Evolutionary conservation across 37 sponge, comb jelly and placozoan genomes (phyloP).

Genomic region (Theonella swinhoei): DNA sequence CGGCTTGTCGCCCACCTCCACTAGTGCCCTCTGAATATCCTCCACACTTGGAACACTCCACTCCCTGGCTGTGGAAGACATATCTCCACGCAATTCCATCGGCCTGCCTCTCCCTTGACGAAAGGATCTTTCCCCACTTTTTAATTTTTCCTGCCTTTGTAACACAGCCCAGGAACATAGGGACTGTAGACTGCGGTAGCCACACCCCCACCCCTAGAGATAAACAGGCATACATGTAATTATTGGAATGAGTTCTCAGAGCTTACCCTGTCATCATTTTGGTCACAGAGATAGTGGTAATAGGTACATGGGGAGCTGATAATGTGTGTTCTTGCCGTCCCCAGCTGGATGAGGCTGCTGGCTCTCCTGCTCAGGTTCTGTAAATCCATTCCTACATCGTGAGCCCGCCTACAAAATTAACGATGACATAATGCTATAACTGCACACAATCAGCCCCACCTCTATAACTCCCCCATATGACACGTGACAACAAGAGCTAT

Average conservation of each 20-base stretch:
- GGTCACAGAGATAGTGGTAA: conserved; percentile 87
- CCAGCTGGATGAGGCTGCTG: background rate
- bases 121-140: no score
- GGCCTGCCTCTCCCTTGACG: background rate
- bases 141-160: no score
- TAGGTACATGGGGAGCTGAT: conserved; percentile 54
- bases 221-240: background rate
- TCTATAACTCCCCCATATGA: no score
- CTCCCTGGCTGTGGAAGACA: conserved; percentile 30
- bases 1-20: conserved; percentile 84
- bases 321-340: background rate
- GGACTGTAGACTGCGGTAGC: conserved; percentile 92
- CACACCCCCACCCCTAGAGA: conserved; percentile 91
- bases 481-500: no score
- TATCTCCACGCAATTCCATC: no score
- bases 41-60: conserved; percentile 31
- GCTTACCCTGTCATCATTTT: conserved; percentile 68
- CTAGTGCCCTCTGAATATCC: conserved; percentile 81
- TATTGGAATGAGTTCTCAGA: background rate
- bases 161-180: conserved; percentile 83
- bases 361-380: background rate
- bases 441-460: no score
- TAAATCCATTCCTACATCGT: background rate
- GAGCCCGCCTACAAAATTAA: no score
- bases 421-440: no score